Evolutionary conservation across 2,888 invertebrate genomes (phyloP).

Genomic region (Glyphotaelius pellucidus): DNA sequence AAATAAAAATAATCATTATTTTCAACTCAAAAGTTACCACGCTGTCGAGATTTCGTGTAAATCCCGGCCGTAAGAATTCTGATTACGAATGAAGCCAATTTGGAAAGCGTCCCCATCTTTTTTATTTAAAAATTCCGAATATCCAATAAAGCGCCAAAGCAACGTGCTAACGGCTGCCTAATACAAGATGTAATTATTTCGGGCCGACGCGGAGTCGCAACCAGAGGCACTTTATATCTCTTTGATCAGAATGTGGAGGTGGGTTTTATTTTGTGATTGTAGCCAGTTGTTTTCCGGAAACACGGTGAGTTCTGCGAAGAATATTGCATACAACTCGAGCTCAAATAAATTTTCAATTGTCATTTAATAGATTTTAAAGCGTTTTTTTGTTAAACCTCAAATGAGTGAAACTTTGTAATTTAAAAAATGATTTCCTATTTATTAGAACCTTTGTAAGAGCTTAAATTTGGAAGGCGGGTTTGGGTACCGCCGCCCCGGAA

Average conservation of each 20-base stretch:
- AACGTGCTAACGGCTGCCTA: constrained; percentile 56
- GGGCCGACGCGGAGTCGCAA: constrained; percentile 54
- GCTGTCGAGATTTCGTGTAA: not conserved
- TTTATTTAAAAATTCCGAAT: constrained; percentile 63
- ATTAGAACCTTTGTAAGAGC: too few relatives aligned
- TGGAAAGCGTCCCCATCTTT: constrained; percentile 63
- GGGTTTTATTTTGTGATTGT: not conserved
- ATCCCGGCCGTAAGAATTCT: constrained; percentile 60
- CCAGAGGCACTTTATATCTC: constrained; percentile 62
- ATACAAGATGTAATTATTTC: constrained; percentile 63
- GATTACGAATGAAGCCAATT: constrained; percentile 65
- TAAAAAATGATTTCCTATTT: too few relatives aligned
- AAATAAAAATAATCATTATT: not conserved
- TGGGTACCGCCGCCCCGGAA: too few relatives aligned
- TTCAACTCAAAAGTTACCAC: not conserved
- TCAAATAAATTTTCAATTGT: not conserved
- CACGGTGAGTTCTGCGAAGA: not conserved
- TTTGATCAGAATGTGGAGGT: constrained; percentile 59
- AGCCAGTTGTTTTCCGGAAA: not conserved
- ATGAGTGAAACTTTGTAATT: too few relatives aligned
- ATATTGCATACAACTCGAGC: not conserved
- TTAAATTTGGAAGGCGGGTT: too few relatives aligned
- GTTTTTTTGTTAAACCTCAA: too few relatives aligned
- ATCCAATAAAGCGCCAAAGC: constrained; percentile 64
- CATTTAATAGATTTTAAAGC: not conserved